A percentile compares a stretch with the other conserved stretches of the same genome.
Evolutionary conservation across 2,888 invertebrate genomes (phyloP).

Genomic region (Oscheius sp.): DNA sequence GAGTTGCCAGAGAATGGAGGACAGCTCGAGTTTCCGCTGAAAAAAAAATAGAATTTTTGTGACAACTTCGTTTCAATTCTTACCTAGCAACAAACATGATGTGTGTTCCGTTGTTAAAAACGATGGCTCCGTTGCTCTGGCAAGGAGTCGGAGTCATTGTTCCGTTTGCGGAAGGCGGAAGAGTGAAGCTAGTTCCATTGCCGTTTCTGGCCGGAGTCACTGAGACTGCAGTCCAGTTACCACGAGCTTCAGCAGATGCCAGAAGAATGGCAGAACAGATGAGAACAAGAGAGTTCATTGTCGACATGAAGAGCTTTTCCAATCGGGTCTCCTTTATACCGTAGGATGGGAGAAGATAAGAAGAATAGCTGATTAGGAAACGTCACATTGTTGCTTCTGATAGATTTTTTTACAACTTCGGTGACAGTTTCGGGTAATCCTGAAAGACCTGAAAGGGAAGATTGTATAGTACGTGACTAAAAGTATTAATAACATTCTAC

Average conservation of each 20-base stretch:
- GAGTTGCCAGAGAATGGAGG: too few species aligned
- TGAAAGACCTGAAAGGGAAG: too few species aligned
- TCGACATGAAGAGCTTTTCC: background rate
- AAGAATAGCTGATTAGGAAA: background rate
- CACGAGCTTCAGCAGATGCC: background rate
- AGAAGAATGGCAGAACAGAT: background rate
- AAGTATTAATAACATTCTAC: too few species aligned
- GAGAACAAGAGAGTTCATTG: background rate
- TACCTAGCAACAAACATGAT: background rate
- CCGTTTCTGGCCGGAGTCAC: background rate
- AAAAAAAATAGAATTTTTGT: too few species aligned
- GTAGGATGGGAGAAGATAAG: background rate
- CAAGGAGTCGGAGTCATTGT: background rate
- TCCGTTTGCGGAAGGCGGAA: background rate
- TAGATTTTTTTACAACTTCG: too few species aligned
- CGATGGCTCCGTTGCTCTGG: background rate
- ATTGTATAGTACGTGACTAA: too few species aligned
- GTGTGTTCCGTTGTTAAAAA: conserved; percentile 4
- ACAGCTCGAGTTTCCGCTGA: too few species aligned
- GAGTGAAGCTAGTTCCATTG: conserved; percentile 1
- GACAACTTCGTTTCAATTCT: background rate
- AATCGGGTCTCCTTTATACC: background rate
- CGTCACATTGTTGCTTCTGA: too few species aligned
- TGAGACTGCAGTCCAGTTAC: background rate
- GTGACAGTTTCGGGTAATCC: too few species aligned